phyloP scores from a whole-genome alignment of 1,140 invertebrate species.

The Meloidogyne chitwoodi region DNA sequence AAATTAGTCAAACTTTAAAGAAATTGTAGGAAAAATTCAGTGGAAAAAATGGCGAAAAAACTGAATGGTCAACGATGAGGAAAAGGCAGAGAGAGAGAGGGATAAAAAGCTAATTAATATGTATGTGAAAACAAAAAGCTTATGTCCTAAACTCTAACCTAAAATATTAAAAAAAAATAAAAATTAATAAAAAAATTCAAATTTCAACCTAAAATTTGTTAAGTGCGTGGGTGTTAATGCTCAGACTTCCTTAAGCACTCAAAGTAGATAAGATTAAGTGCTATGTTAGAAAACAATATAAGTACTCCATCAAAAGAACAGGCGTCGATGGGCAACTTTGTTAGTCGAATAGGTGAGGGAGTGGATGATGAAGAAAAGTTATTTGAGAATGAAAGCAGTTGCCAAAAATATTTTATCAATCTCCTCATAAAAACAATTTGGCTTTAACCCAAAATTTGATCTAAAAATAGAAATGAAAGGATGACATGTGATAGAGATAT shows the following conservation, averaged over 20 bases:
- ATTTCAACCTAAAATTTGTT: too few relatives aligned
- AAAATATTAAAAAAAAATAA: too few relatives aligned
- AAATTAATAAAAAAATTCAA: too few relatives aligned
- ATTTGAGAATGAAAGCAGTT: not conserved
- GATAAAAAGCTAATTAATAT: not conserved
- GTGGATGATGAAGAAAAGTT: not conserved
- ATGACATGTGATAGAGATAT: not conserved
- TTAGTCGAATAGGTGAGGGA: not conserved
- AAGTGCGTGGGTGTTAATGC: too few relatives aligned
- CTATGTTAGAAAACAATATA: too few relatives aligned
- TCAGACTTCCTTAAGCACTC: too few relatives aligned
- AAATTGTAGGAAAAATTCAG: too few relatives aligned
- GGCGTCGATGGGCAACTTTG: not conserved
- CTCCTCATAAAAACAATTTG: not conserved
- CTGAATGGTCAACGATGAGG: not conserved
- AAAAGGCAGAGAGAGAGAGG: not conserved
- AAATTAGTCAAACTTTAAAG: too few relatives aligned
- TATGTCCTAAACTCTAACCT: too few relatives aligned
- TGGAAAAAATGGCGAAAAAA: not conserved
- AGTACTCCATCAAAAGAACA: not conserved
- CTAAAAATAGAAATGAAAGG: not conserved
- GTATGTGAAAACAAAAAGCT: too few relatives aligned
- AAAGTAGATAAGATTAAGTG: too few relatives aligned
- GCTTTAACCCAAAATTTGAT: not conserved
- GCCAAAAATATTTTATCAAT: not conserved